Conservation (phyloP, 2,797 vertebrate genomes). For the Danionella dracula region DNA sequence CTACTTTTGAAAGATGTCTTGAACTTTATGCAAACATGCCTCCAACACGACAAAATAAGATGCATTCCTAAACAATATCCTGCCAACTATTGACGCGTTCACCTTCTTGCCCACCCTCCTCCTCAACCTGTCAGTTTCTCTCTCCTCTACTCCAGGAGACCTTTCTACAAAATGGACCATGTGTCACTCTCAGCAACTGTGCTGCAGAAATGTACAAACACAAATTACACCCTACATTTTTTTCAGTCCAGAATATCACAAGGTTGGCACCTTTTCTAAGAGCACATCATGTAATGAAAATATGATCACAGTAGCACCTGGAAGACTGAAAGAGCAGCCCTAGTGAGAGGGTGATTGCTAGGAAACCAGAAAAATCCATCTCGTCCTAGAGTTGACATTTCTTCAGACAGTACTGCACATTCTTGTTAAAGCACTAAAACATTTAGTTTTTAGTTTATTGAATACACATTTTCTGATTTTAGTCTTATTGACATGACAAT, state of each 20-base stretch:
- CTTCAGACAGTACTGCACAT: no score
- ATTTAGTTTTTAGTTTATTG: no score
- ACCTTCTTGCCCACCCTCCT: not conserved
- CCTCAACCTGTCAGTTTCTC: not conserved
- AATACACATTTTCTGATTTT: no score
- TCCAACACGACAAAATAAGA: not conserved
- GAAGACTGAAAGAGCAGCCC: not conserved
- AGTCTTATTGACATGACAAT: no score
- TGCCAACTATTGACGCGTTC: not conserved
- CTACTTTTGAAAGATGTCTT: no score
- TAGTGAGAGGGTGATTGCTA: not conserved
- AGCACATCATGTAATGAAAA: not conserved
- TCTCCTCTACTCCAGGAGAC: not conserved
- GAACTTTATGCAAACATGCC: not conserved
- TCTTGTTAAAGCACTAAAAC: no score
- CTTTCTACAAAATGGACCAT: constrained; percentile 25
- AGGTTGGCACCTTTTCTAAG: not conserved
- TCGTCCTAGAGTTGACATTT: not conserved
- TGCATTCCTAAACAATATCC: not conserved
- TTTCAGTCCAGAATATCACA: not conserved
- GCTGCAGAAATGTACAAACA: not conserved
- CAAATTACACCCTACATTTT: constrained; percentile 15
- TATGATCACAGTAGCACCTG: not conserved
- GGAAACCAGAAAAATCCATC: not conserved
- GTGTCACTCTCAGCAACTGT: constrained; percentile 25